Evolutionary conservation across 2,113 vertebrate species (phyloP).

Genomic region (Xyliphius kryptos): DNA sequence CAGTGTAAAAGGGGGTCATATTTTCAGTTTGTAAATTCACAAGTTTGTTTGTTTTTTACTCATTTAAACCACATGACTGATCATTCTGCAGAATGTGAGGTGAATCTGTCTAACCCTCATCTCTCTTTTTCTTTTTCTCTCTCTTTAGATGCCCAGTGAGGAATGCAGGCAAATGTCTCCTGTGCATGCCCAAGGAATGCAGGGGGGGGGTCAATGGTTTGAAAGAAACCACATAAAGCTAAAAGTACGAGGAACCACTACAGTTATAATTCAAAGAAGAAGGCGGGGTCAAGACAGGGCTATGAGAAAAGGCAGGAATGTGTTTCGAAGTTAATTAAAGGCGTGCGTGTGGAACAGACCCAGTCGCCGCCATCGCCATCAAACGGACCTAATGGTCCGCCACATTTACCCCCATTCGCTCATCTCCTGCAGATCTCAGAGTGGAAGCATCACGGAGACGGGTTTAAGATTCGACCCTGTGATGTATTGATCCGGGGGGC

Average conservation of each 20-base stretch:
- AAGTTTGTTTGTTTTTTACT: too few relatives aligned
- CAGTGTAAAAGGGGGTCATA: too few relatives aligned
- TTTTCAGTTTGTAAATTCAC: too few relatives aligned
- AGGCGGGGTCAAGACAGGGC: not conserved
- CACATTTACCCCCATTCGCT: not conserved
- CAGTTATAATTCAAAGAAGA: not conserved
- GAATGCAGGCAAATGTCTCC: constrained; percentile 53
- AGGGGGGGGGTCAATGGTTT: constrained; percentile 16
- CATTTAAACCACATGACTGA: too few relatives aligned
- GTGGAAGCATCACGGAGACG: too few relatives aligned
- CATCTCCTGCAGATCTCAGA: not conserved
- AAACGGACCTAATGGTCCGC: not conserved
- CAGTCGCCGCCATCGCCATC: not conserved
- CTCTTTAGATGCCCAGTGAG: constrained; percentile 57
- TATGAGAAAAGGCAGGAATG: not conserved
- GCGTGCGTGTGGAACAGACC: not conserved
- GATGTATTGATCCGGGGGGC: too few relatives aligned
- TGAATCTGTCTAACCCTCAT: not conserved
- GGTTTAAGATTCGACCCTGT: too few relatives aligned
- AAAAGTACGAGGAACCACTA: constrained; percentile 4
- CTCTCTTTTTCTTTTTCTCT: constrained; percentile 30
- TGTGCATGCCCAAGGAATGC: constrained; percentile 41
- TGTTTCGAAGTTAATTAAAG: not conserved
- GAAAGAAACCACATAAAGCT: not conserved
- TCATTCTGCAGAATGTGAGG: too few relatives aligned